These are phyloP conservation scores for Microplitis manilae DNA, from an alignment of 2,888 invertebrate species.

Conservation along the genomic window DNA sequence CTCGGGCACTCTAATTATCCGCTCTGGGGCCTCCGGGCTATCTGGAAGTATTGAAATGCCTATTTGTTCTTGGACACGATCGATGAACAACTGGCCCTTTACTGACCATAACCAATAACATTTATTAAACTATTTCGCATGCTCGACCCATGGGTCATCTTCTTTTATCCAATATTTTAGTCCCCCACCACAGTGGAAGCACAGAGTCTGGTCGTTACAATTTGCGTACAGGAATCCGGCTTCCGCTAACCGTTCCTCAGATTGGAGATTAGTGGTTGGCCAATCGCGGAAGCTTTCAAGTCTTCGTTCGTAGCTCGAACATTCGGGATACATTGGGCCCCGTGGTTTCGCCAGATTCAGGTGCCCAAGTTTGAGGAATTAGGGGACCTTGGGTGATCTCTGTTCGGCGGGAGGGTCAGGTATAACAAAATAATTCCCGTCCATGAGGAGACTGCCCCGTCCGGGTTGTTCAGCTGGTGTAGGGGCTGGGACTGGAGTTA, in stretches of 20 bases:
- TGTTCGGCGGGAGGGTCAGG: no score
- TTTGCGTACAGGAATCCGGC: conserved; percentile 96
- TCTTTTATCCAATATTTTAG: conserved; percentile 93
- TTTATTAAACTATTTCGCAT: conserved; percentile 91
- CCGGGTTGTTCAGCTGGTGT: conserved; percentile 43
- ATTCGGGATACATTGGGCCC: no score
- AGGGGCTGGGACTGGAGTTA: conserved; percentile 48
- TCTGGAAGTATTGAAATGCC: no score
- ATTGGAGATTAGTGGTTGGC: conserved; percentile 86
- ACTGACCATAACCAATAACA: conserved; percentile 87
- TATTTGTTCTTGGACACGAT: conserved; percentile 74
- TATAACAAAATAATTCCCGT: no score
- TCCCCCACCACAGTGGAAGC: conserved; percentile 95
- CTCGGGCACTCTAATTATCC: no score
- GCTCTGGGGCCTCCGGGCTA: no score
- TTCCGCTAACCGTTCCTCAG: conserved; percentile 85
- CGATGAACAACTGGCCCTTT: conserved; percentile 87
- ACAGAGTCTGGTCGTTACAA: conserved; percentile 89
- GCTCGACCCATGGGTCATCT: conserved; percentile 96
- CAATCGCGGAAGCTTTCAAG: conserved; percentile 83
- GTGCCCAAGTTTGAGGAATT: no score
- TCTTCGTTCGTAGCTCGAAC: conserved; percentile 66
- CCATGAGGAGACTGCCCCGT: no score
- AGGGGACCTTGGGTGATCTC: no score
- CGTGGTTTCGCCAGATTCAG: no score